phyloP scores from a whole-genome alignment of 2,888 invertebrate genomes.

The Deilephila elpenor region DNA sequence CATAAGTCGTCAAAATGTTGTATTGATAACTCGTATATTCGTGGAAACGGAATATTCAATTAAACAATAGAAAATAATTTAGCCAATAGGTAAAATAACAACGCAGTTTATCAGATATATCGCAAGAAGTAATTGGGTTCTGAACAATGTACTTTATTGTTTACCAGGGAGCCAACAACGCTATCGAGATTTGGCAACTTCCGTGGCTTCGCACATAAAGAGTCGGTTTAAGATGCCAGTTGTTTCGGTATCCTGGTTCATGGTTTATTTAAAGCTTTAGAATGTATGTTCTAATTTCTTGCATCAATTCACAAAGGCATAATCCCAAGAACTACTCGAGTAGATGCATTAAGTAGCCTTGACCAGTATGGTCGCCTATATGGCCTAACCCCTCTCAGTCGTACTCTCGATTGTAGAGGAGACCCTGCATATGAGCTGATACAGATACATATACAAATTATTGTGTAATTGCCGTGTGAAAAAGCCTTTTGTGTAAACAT shows the following conservation, averaged over 20 bases:
- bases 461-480: no score
- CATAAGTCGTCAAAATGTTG: background rate
- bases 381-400: no score
- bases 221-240: constrained; percentile 24
- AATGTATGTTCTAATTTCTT: no score
- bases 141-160: constrained; percentile 14
- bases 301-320: no score
- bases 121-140: constrained; percentile 16
- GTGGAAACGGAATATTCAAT: background rate
- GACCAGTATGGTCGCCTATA: no score
- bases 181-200: constrained; percentile 25
- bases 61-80: background rate
- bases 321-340: no score
- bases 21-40: background rate
- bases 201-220: constrained; percentile 19
- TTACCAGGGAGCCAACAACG: constrained; percentile 12
- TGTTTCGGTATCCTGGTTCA: background rate
- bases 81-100: background rate
- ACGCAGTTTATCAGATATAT: constrained; percentile 27
- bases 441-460: no score
- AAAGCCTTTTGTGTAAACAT: no score
- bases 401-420: no score
- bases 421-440: no score
- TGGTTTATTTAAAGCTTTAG: no score
- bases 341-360: no score